Percentiles rank a stretch among this genome's conserved stretches.
Conservation (phyloP, 1,140 invertebrate genomes). For the Periplaneta americana region DNA sequence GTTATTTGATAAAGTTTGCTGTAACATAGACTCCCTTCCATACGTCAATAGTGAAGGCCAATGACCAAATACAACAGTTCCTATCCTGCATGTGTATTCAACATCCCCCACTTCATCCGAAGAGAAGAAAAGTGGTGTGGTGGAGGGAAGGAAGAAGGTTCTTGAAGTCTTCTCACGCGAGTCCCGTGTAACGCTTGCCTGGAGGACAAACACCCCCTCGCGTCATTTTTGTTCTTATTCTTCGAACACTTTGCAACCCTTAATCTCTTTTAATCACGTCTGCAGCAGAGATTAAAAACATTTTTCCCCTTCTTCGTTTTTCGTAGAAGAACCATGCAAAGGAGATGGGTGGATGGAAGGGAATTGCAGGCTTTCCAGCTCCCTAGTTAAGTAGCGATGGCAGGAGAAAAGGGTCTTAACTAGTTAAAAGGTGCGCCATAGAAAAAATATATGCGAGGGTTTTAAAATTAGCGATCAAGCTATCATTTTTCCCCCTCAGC, state of each 20-base stretch:
- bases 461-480: not conserved
- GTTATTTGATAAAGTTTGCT: no score
- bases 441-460: not conserved
- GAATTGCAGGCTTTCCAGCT: not conserved
- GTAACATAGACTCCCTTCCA: no score
- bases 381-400: not conserved
- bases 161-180: not conserved
- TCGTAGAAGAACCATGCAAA: not conserved
- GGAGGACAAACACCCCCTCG: not conserved
- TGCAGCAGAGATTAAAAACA: constrained; percentile 10
- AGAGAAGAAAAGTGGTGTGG: no score
- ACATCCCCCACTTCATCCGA: no score
- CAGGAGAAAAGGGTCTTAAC: not conserved
- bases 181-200: not conserved
- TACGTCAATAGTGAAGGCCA: no score
- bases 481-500: not conserved
- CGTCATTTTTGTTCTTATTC: not conserved
- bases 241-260: constrained; percentile 8
- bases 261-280: constrained; percentile 16
- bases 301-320: constrained; percentile 9
- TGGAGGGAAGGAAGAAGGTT: no score
- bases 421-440: not conserved
- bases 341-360: not conserved
- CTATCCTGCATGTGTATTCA: no score
- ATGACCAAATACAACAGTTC: no score